Conservation (phyloP, 2,888 invertebrate genomes). For the Sicus ferrugineus region DNA sequence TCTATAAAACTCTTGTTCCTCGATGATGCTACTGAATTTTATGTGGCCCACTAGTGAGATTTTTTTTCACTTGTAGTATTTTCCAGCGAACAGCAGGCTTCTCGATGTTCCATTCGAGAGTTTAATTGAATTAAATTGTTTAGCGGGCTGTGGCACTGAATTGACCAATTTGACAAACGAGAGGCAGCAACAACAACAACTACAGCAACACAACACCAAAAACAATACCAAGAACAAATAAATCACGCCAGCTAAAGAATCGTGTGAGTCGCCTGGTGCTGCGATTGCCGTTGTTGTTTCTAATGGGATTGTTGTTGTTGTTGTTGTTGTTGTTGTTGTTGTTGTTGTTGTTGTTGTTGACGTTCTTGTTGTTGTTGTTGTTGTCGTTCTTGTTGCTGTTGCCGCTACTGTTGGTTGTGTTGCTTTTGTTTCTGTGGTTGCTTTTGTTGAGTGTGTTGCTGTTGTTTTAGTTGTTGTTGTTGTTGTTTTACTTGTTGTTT, state of each 20-base stretch:
- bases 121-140: conserved; percentile 60
- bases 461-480: background rate
- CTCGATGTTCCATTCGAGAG: conserved; percentile 27
- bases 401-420: conserved; percentile 3
- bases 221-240: conserved; percentile 6
- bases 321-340: conserved; percentile 16
- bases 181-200: too few species aligned
- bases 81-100: conserved; percentile 10
- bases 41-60: background rate
- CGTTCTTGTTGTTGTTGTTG: background rate
- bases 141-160: conserved; percentile 52
- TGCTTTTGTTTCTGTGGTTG: conserved; percentile 6
- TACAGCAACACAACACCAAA: conserved; percentile 19
- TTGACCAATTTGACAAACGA: conserved; percentile 56
- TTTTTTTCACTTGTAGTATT: background rate
- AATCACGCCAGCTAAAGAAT: background rate
- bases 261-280: background rate
- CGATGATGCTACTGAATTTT: background rate
- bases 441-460: background rate
- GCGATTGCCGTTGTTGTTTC: background rate
- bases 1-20: background rate
- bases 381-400: background rate
- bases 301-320: background rate
- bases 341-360: conserved; percentile 3
- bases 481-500: background rate